Evolutionary conservation across 2,113 vertebrate species (phyloP), one percentile per base, ranked within the genome.

Genomic region (Melanotaenia duboulayi): DNA sequence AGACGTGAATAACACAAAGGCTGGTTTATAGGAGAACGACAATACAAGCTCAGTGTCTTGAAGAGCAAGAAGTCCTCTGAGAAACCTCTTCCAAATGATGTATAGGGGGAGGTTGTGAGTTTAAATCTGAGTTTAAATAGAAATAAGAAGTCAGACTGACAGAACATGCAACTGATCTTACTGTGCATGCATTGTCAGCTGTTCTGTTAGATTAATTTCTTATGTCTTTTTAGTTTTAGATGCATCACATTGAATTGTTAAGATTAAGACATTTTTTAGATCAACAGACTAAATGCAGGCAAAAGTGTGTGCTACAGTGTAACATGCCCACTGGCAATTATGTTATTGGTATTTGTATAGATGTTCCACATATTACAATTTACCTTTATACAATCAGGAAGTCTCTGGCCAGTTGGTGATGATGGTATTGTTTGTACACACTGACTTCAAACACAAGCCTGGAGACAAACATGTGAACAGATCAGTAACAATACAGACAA

Each of bases 1-100:
- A 85, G 81, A 86, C 74, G 40, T 68, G 75, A 82, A 88, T 84
- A 58, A 59, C 79, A 90, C 90, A 85, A 90, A 88, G 85, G 82
- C 81, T 57, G 73, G 75, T 90, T 89, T 88, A 77, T 74, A 74
- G 78, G 63, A 78, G 67, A 78, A 69, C 35, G 55, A 87, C 85
- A 86, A 88, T 78, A 82, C 82, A 57, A 80, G 62, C 69, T 74
- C 67, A 84, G 85, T 82, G 87, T 86, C 83, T 72, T 82, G 54
- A 74, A 69, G 76, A 80, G 71, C 57, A 87, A 82, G 87, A 84
- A 75, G 76, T 70, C 80, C 66, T 77, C 65, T 60, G 64, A 84
- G 73, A 65, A 82, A 80, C 60, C 66, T 76, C 39, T 42, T 44
- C 37, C 75, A 74, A 39, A 71, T 9, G 71, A 56, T 24, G 74